Percentiles rank a stretch among this genome's conserved stretches.
Evolutionary conservation across 1,140 invertebrate species (phyloP).

Genomic region (Lepidurus arcticus): DNA sequence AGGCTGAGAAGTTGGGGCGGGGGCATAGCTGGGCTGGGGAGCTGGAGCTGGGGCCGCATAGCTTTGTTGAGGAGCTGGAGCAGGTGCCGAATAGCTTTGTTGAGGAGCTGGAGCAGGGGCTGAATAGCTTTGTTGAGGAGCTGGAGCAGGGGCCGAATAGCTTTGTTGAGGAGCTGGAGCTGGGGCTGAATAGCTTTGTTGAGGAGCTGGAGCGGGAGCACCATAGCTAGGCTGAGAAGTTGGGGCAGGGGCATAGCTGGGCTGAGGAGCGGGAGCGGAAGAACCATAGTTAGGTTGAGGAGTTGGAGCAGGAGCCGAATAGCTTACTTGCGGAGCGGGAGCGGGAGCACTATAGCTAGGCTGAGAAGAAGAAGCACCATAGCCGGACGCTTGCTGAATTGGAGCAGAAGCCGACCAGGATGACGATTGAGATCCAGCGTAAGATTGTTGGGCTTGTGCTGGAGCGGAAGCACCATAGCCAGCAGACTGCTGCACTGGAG

Average conservation of each 20-base stretch:
- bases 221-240: neutral
- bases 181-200: neutral
- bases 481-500: too few relatives aligned
- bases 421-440: neutral
- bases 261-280: neutral
- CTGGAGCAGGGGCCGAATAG: neutral
- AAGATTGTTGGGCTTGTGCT: neutral
- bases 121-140: neutral
- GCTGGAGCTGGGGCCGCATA: neutral
- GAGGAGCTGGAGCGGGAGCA: neutral
- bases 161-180: neutral
- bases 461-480: neutral
- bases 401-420: conserved; percentile 5
- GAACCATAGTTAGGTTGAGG: neutral
- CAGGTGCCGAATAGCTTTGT: neutral
- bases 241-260: neutral
- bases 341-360: neutral
- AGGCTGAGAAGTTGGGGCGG: neutral
- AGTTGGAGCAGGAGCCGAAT: neutral
- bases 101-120: neutral
- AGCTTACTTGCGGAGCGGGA: neutral
- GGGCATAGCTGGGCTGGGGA: neutral
- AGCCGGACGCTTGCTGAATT: neutral
- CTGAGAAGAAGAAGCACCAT: neutral
- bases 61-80: neutral